Evolutionary conservation across 30 jellyfish, hydroid and myxozoan genomes (phyloP).

Genomic region (Nemopilema nomurai): DNA sequence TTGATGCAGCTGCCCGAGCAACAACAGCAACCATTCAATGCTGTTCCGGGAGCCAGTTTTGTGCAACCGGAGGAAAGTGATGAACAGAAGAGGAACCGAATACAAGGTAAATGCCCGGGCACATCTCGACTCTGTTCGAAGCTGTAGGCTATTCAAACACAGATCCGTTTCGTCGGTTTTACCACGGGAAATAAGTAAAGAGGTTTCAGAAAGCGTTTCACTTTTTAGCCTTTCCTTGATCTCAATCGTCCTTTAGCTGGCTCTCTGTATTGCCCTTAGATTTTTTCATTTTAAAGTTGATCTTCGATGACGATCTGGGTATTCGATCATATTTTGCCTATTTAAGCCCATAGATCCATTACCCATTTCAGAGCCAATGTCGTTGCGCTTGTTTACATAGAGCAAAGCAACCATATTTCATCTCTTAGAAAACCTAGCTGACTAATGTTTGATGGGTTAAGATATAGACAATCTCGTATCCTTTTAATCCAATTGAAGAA

Average conservation of each 20-base stretch:
- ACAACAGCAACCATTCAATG: conserved; percentile 28
- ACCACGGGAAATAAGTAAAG: too few species aligned
- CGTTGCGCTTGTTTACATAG: background rate
- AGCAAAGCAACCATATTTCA: background rate
- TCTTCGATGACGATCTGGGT: too few species aligned
- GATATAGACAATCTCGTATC: background rate
- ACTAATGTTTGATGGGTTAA: background rate
- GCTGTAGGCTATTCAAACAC: too few species aligned
- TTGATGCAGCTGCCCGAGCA: conserved; percentile 24
- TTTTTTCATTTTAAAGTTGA: too few species aligned
- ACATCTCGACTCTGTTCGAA: background rate
- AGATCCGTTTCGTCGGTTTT: too few species aligned
- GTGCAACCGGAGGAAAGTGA: conserved; percentile 6
- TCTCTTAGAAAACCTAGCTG: background rate
- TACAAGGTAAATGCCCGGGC: background rate
- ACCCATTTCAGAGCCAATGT: background rate
- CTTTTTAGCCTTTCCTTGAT: too few species aligned
- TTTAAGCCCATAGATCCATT: too few species aligned
- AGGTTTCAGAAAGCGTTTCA: too few species aligned
- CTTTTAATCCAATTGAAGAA: background rate
- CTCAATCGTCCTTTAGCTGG: too few species aligned
- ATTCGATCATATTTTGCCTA: too few species aligned
- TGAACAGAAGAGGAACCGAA: background rate
- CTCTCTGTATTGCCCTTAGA: too few species aligned
- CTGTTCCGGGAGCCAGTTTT: conserved; percentile 42